Base-by-base conservation (phyloP, 2,888 invertebrate species). In the Apoda limacodes region DNA sequence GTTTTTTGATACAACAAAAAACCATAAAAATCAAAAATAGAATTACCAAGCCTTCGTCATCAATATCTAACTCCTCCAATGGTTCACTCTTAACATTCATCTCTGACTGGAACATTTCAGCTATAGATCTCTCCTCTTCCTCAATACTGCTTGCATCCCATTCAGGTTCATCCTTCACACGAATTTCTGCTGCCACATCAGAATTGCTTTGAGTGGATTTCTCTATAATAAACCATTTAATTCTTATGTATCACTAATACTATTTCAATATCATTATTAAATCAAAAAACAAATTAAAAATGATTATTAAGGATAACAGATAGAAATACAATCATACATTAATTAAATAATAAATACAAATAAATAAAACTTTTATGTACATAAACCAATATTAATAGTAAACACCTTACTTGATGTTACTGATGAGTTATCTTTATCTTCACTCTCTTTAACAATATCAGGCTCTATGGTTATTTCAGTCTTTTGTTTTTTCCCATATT, bases 1-100 rank as follows among this genome's bases (percentile, higher is more conserved):
- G n/a, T n/a, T n/a, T n/a, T n/a, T n/a, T n/a, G n/a, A n/a, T n/a
- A n/a, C n/a, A 25, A 5, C 7, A 13, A 13, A 9, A 5, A 5
- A 9, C 6, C 9, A 25, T 40, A 38, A 5, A 9, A n/a, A n/a
- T n/a, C n/a, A n/a, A n/a, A n/a, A n/a, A n/a, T n/a, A 22, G 7
- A 46, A 62, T 56, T 34, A 81, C 81, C 61, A 82, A 54, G 34
- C 74, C 72, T 5, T 75, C 76, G 17, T 76, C 76, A 28, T 86
- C 85, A 37, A 85, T 83, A 35, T 84, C 84, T 34, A 83, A 66
- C 5, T 83, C 83, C 12, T 82, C 81, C 0, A 51, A 27, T 0
- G 78, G 69, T 56, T 89, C 89, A 0, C 86, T 82, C 58, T 89
- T 89, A 22, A 89, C 87, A 41, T 82, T 85, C 71, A 88, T 86